Conservation (phyloP, 2,797 vertebrate genomes). For the Periophthalmus magnuspinnatus region DNA sequence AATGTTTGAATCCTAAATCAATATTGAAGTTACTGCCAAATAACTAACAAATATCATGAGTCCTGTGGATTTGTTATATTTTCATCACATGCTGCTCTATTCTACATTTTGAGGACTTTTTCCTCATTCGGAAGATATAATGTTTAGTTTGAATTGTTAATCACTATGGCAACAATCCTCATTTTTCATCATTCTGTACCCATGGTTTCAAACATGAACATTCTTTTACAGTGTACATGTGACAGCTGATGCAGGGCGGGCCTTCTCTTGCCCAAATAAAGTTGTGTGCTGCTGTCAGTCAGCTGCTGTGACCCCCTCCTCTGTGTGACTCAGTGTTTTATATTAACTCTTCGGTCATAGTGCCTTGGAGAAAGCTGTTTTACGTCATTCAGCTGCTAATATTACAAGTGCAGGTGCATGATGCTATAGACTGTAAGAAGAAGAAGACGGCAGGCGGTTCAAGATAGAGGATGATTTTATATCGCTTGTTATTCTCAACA, state of each 20-base stretch:
- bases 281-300: constrained; percentile 46
- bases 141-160: too few species aligned
- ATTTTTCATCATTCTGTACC: too few species aligned
- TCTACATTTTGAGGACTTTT: too few species aligned
- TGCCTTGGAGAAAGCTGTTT: constrained; percentile 47
- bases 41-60: too few species aligned
- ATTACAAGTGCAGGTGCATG: constrained; percentile 24
- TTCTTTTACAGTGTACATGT: constrained; percentile 54
- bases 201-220: neutral
- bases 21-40: too few species aligned
- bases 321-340: constrained; percentile 70
- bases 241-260: constrained; percentile 69
- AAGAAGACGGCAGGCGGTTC: constrained; percentile 19
- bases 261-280: constrained; percentile 67
- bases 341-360: constrained; percentile 70
- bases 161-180: too few species aligned
- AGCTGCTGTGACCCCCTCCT: constrained; percentile 28
- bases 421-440: neutral
- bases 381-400: constrained; percentile 64
- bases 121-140: too few species aligned
- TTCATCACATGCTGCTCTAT: too few species aligned
- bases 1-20: too few species aligned
- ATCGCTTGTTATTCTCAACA: constrained; percentile 45
- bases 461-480: constrained; percentile 49
- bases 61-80: too few species aligned